phyloP scores from a whole-genome alignment of 2,888 invertebrate species.

The Hypena proboscidalis region DNA sequence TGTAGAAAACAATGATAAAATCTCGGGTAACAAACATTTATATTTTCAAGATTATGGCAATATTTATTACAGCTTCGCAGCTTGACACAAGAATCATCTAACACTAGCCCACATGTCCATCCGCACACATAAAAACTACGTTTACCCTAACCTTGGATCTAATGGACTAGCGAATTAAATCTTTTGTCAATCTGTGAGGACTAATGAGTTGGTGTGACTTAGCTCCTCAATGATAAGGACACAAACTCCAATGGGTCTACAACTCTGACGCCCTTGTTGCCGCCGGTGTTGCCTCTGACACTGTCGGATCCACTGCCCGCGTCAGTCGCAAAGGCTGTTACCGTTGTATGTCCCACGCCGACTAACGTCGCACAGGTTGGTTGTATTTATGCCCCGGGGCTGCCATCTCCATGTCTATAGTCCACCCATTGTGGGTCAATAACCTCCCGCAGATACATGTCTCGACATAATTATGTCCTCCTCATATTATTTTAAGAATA shows the following conservation, averaged over 20 bases:
- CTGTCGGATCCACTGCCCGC: conserved; percentile 48
- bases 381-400: conserved; percentile 31
- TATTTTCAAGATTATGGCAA: not conserved
- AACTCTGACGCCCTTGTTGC: conserved; percentile 63
- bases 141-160: not conserved
- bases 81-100: conserved; percentile 11
- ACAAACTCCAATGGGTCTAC: conserved; percentile 47
- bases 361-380: conserved; percentile 58
- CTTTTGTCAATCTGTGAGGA: conserved; percentile 30
- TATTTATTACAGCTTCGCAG: conserved; percentile 7
- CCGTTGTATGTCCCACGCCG: conserved; percentile 53
- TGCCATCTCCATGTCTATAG: conserved; percentile 34
- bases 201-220: conserved; percentile 43
- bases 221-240: conserved; percentile 54
- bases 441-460: no score
- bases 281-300: conserved; percentile 58
- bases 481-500: not conserved
- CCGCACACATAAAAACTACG: not conserved
- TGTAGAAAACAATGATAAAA: no score
- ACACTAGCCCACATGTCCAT: conserved; percentile 6
- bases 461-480: no score
- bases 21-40: no score
- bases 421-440: not conserved
- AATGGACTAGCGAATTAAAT: conserved; percentile 1
- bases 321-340: conserved; percentile 52